Base-by-base conservation (phyloP, 2,113 vertebrate genomes). In the Silurus glanis region DNA sequence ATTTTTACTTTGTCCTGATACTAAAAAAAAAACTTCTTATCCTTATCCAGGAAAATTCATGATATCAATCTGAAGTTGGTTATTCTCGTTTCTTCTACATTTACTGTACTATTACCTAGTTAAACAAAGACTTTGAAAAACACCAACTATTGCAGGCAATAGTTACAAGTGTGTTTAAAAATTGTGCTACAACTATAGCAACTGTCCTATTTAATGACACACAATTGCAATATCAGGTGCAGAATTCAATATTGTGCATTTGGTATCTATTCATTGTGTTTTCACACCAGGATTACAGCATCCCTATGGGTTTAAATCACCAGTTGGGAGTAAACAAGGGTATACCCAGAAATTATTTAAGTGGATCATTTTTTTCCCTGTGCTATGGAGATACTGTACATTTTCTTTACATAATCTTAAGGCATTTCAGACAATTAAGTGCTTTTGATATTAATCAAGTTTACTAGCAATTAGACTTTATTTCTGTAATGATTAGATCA, bases 191-290 rank as follows among this genome's bases (percentile, higher is more conserved):
- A 37, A 58, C 17, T 28, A 37, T 55, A 25, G 13, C 76, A 80
- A 21, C 55, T 47, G 25, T 80, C 25, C 4, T 80, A 80, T 61
- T 80, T 80, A 80, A 61, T 80, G 78, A 61, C 58, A 45, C 10
- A 28, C 66, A 67, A 79, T 53, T 61, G 87, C 61, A 72, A 83
- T 83, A 45, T 86, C 23, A 80, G 66, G 75, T 79, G 45, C 75
- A 88, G 87, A 49, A 71, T 72, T 80, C 55, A 59, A 59, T 61
- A 28, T 19, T 67, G 79, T 13, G 53, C 83, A 80, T 71, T 80
- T 88, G 72, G 81, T 58, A 74, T 86, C 81, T 76, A 4, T 16
- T 83, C 12, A 58, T 74, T 83, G 75, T 71, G 84, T 88, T 83
- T 80, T 83, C 58, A 83, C n/a, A 81, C 84, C n/a, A 23, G 56